Conservation (phyloP, 2,797 vertebrate genomes). For the Linurgus olivaceus region DNA sequence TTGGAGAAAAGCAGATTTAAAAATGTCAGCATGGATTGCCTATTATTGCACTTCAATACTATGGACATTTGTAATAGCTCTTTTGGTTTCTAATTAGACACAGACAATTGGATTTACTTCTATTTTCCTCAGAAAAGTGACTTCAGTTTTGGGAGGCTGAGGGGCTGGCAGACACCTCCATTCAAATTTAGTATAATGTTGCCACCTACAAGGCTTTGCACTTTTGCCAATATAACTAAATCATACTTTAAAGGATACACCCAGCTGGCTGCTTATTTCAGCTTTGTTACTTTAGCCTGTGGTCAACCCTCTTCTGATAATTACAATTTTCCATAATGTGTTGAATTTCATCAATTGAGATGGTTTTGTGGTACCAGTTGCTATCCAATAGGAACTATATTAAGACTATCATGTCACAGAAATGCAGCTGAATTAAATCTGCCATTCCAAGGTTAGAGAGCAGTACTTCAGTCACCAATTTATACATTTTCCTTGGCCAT, state of each 20-base stretch:
- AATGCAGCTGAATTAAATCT: background rate
- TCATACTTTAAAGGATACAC: conserved; percentile 9
- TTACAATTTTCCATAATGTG: conserved; percentile 26
- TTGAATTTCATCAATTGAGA: background rate
- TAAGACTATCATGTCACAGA: background rate
- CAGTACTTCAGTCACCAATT: conserved; percentile 1
- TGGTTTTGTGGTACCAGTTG: background rate
- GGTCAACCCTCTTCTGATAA: background rate
- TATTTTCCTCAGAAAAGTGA: background rate
- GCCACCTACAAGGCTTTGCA: conserved; percentile 17
- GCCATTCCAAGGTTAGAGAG: conserved; percentile 13
- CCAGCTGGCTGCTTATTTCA: conserved; percentile 15
- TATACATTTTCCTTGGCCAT: conserved; percentile 33
- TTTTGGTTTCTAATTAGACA: background rate
- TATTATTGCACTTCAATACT: background rate
- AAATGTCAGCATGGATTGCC: background rate
- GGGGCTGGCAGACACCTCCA: background rate
- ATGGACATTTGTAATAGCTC: background rate
- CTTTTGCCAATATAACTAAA: background rate
- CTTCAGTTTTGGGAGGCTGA: background rate
- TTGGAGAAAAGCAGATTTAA: background rate
- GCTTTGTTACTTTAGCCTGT: conserved; percentile 26
- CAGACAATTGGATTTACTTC: conserved; percentile 1
- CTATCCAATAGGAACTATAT: background rate
- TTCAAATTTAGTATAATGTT: conserved; percentile 1